Evolutionary conservation across 2,888 invertebrate species (phyloP), one percentile per base, ranked within the genome.

Genomic region (Abrostola triplasia): DNA sequence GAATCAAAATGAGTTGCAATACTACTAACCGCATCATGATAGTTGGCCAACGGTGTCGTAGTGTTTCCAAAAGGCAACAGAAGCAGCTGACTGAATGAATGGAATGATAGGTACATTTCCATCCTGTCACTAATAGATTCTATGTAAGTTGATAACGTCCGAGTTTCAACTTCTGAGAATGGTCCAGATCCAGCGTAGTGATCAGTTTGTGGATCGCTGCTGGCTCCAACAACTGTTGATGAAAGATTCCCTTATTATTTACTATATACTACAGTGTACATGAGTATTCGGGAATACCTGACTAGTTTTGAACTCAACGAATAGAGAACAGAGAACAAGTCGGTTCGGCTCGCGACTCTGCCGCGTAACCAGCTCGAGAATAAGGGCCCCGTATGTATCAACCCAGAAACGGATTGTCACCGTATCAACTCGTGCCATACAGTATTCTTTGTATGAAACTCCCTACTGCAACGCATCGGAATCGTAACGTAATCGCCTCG

Each of bases 51-150:
- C 0, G 85, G 87, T 44, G 80, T 81, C 0, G 90, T 85, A 0
- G 84, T 84, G 47, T 90, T 88, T 0, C 89, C 89, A 73, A 88
- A 97, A 0, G 97, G 97, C 54, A 96, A 89, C 64, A 97, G 83
- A 13, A 97, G 84, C 67, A 96, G 86, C 80, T 98, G 97, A 0
- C 96, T 95, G 77, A 95, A 98, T 0, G 97, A 96, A 87, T 98
- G 98, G 81, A 96, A 90, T 0, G 95, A 92, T 0, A 96, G 81
- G 71, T 95, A 96, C 56, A 95, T 81, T 0, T 92, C 86, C 1
- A 94, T 82, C 36, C 78, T 80, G 47, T 87, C 88, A 6, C 79
- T 76, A 47, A 88, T 83, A 41, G 67, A 77, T 13, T 57, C 81
- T 64, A 79, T 90, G 67, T 59, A 84, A 41, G 36, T 63, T 48